phyloP scores from a whole-genome alignment of 2,888 invertebrate species.

The Tromatobia lineatoria region DNA sequence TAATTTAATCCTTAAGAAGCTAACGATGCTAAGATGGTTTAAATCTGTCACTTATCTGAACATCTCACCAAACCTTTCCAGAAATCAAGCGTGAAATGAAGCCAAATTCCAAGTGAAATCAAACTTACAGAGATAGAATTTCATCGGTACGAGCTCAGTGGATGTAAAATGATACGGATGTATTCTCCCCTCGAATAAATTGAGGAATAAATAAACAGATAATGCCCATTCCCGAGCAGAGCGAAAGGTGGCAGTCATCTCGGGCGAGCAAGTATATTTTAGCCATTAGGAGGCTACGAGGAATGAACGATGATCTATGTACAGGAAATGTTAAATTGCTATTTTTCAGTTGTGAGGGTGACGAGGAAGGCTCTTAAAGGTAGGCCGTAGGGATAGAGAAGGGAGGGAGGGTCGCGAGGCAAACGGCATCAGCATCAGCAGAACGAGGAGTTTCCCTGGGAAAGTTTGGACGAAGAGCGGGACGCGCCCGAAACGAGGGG shows the following conservation, averaged over 20 bases:
- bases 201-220: slow-evolving; percentile 15
- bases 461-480: slow-evolving; percentile 49
- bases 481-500: slow-evolving; percentile 40
- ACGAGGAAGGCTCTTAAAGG: slow-evolving; percentile 34
- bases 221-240: neutral
- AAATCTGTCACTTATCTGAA: neutral
- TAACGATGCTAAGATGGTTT: too few relatives aligned
- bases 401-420: slow-evolving; percentile 3
- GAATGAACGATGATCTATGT: slow-evolving; percentile 2
- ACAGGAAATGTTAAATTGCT: slow-evolving; percentile 18
- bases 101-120: neutral
- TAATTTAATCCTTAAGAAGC: too few relatives aligned
- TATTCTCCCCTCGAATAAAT: slow-evolving; percentile 7
- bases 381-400: slow-evolving; percentile 17
- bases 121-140: neutral
- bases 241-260: slow-evolving; percentile 1
- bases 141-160: too few relatives aligned
- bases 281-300: neutral
- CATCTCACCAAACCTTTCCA: neutral
- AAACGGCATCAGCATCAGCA: slow-evolving; percentile 48
- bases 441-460: slow-evolving; percentile 44
- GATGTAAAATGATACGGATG: neutral
- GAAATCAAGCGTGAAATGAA: neutral
- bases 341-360: slow-evolving; percentile 1
- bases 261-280: neutral